phyloP scores from a whole-genome alignment of 2,888 invertebrate species.

The Caenorhabditis imperialis region DNA sequence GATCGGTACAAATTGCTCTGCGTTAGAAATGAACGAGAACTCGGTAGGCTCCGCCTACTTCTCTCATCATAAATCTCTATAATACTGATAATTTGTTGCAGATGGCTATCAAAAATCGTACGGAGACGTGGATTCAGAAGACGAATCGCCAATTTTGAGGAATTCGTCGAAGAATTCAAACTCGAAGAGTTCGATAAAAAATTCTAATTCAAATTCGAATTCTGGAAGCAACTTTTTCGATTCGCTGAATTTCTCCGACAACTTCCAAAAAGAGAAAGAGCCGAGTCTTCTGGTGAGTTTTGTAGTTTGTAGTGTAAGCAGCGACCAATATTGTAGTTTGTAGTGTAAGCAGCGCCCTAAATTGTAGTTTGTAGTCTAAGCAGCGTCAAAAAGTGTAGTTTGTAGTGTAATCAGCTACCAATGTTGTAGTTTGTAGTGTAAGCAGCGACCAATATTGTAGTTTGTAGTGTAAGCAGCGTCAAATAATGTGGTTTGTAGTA shows the following conservation, averaged over 20 bases:
- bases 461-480: too few species aligned
- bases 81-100: slow-evolving; percentile 12
- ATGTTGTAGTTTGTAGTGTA: neutral
- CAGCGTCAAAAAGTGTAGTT: too few species aligned
- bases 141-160: slow-evolving; percentile 46
- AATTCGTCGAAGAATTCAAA: slow-evolving; percentile 8
- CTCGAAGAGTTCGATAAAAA: neutral
- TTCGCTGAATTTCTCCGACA: slow-evolving; percentile 39
- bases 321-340: neutral
- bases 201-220: neutral
- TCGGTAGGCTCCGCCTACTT: slow-evolving; percentile 10
- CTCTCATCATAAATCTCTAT: neutral
- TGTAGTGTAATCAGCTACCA: too few species aligned
- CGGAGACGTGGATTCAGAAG: slow-evolving; percentile 50
- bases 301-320: neutral
- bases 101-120: slow-evolving; percentile 47
- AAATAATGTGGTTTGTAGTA: too few species aligned
- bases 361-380: neutral
- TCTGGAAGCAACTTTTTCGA: slow-evolving; percentile 47
- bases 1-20: slow-evolving; percentile 50
- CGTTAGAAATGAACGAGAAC: slow-evolving; percentile 47
- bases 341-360: neutral
- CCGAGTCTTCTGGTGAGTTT: slow-evolving; percentile 26
- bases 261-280: neutral
- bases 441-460: too few species aligned